These are phyloP conservation scores for Enteromius mattozi DNA, from an alignment of 2,797 vertebrate genomes.

Conservation along the genomic window DNA sequence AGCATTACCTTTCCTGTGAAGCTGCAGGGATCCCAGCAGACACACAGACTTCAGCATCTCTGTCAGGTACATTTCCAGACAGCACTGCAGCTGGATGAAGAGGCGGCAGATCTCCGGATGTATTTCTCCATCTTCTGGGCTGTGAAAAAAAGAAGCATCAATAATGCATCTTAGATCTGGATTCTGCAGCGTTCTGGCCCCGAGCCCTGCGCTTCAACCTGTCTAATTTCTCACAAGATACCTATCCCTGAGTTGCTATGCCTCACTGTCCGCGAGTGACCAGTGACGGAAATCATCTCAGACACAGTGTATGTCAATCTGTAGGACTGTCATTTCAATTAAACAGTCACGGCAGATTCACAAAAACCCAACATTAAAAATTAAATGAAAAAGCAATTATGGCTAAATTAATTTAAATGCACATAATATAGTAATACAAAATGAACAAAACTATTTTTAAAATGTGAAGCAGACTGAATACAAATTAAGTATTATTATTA, in stretches of 20 bases:
- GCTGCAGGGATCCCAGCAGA: conserved; percentile 93
- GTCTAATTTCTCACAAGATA: conserved; percentile 31
- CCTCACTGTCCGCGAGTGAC: background rate
- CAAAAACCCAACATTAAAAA: background rate
- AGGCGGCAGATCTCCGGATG: conserved; percentile 97
- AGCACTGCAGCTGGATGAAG: conserved; percentile 97
- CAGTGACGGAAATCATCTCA: background rate
- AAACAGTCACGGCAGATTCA: background rate
- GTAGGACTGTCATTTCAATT: background rate
- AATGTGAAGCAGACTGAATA: background rate
- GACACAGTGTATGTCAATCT: background rate
- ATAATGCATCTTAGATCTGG: conserved; percentile 22
- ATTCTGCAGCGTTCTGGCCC: conserved; percentile 36
- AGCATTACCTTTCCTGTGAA: conserved; percentile 92
- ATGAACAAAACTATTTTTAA: no score
- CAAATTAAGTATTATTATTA: background rate
- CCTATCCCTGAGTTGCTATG: background rate
- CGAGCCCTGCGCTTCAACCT: background rate
- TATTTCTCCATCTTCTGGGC: conserved; percentile 97
- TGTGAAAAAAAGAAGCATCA: conserved; percentile 69
- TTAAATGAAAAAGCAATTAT: background rate
- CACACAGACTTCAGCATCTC: conserved; percentile 99
- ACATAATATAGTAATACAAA: background rate
- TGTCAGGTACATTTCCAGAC: conserved; percentile 98
- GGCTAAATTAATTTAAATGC: background rate